These are phyloP conservation scores for Acanthosepion esculentum DNA, from an alignment of 2,888 invertebrate genomes.

Conservation along the genomic window DNA sequence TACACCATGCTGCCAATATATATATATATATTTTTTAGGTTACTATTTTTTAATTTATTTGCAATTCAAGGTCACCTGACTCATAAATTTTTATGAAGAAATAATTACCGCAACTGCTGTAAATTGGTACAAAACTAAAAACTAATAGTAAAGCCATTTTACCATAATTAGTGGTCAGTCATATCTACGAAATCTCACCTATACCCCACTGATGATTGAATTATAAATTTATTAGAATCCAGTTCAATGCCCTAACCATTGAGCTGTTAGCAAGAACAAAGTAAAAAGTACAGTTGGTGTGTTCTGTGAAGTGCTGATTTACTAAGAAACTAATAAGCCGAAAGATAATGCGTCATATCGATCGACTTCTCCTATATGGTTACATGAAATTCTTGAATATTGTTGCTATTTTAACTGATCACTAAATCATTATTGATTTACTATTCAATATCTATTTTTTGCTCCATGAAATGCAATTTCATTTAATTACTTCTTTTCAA, in stretches of 20 bases:
- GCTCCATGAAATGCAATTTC: slow-evolving; percentile 33
- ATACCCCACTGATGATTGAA: neutral
- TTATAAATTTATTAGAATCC: neutral
- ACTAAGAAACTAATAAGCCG: slow-evolving; percentile 20
- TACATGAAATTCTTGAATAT: slow-evolving; percentile 33
- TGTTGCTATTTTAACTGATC: slow-evolving; percentile 33
- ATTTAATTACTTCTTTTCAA: slow-evolving; percentile 23
- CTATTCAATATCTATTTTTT: slow-evolving; percentile 33
- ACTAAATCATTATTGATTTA: slow-evolving; percentile 33
- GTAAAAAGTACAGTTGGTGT: slow-evolving; percentile 20
- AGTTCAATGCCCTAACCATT: neutral
- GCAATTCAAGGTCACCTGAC: too few relatives aligned
- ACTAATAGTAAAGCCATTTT: too few relatives aligned
- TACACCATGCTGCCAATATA: too few relatives aligned
- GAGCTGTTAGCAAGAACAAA: neutral
- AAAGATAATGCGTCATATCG: slow-evolving; percentile 33
- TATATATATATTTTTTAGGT: too few relatives aligned
- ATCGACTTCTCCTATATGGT: slow-evolving; percentile 21
- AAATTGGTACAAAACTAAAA: too few relatives aligned
- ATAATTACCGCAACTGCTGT: too few relatives aligned
- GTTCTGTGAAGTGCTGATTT: slow-evolving; percentile 10
- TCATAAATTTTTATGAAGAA: too few relatives aligned
- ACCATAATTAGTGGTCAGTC: neutral
- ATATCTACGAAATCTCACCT: neutral
- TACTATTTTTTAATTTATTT: too few relatives aligned